These are phyloP conservation scores for Erythrolamprus reginae DNA, from an alignment of 2,113 vertebrate genomes.

Conservation along the genomic window DNA sequence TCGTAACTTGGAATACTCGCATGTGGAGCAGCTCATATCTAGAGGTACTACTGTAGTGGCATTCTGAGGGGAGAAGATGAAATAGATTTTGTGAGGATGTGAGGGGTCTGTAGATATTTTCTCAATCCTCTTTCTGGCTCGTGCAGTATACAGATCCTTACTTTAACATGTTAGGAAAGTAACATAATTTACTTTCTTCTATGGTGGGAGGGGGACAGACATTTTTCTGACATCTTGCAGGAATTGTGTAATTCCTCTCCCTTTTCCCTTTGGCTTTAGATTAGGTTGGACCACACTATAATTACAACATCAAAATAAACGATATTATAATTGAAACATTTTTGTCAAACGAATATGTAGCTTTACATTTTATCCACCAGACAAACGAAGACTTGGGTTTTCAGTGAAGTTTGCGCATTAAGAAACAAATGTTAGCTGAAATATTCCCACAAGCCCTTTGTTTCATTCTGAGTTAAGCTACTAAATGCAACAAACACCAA, in stretches of 20 bases:
- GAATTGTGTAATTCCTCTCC: not conserved
- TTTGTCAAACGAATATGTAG: not conserved
- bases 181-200: not conserved
- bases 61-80: not conserved
- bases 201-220: not conserved
- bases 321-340: not conserved
- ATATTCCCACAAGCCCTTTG: not conserved
- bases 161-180: too few species aligned
- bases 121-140: not conserved
- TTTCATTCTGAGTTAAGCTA: not conserved
- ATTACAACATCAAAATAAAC: not conserved
- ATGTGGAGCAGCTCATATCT: too few species aligned
- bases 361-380: not conserved
- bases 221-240: not conserved
- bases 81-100: not conserved
- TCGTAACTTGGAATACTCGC: too few species aligned
- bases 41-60: too few species aligned
- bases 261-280: not conserved
- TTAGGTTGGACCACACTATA: not conserved
- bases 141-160: not conserved
- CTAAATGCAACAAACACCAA: not conserved
- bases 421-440: not conserved
- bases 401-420: not conserved
- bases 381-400: not conserved
- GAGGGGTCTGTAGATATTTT: not conserved